These are phyloP conservation scores for Apodemia zela DNA, from an alignment of 2,888 invertebrate genomes.

Conservation along the genomic window DNA sequence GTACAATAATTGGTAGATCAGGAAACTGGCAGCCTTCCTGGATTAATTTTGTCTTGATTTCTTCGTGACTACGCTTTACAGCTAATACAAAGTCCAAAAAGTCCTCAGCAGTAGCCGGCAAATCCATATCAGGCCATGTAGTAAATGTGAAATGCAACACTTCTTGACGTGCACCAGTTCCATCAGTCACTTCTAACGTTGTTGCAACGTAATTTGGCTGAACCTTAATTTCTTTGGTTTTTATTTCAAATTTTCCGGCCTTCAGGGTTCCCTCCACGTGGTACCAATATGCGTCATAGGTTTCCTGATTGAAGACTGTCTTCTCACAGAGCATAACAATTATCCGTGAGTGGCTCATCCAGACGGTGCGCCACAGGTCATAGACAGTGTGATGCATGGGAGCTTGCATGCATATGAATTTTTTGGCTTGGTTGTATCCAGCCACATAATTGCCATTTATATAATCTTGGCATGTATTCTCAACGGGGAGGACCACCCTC, in stretches of 20 bases:
- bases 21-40: background rate
- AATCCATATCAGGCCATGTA: too few relatives aligned
- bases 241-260: conserved; percentile 15
- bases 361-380: conserved; percentile 18
- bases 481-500: too few relatives aligned
- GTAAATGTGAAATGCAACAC: conserved; percentile 19
- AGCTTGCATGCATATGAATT: background rate
- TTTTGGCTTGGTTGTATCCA: too few relatives aligned
- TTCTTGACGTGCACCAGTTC: conserved; percentile 15
- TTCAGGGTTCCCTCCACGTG: background rate
- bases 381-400: conserved; percentile 1
- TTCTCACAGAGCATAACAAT: conserved; percentile 20
- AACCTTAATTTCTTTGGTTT: conserved; percentile 13
- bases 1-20: conserved; percentile 9
- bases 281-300: conserved; percentile 12
- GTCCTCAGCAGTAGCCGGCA: background rate
- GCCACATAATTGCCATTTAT: too few relatives aligned
- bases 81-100: conserved; percentile 19
- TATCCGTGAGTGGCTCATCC: conserved; percentile 18
- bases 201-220: conserved; percentile 4
- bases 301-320: conserved; percentile 14
- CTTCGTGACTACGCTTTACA: conserved; percentile 10
- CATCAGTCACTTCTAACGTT: conserved; percentile 17
- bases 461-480: too few relatives aligned
- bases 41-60: background rate